Evolutionary conservation across 2,797 vertebrate genomes (phyloP), one percentile per base, ranked within the genome.

Genomic region (Passerculus sandwichensis): DNA sequence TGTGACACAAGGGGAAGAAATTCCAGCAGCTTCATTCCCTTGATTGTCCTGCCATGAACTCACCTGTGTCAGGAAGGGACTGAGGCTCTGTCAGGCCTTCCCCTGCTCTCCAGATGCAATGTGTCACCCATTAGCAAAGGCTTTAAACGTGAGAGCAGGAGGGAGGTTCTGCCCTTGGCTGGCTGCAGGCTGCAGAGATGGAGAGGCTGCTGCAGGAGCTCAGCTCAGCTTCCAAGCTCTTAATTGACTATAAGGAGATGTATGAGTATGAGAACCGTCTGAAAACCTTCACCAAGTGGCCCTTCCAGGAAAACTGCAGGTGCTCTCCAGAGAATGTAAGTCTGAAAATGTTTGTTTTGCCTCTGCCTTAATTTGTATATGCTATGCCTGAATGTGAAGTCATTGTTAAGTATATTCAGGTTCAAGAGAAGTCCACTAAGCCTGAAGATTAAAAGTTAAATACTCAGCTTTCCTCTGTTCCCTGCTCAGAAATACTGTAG

Each of bases 271-370:
- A 98, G 16, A 93, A 94, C 11, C 97, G 98, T 2, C 61, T 98
- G 26, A 96, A 96, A 80, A 98, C 97, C 21, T 99, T 98, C 92
- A 84, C 61, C 19, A 97, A 98, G 20, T 99, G 99, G 98, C 98
- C 98, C 9, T 98, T 98, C 74, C 97, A 78, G 72, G 98, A 98
- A 65, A 98, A 98, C 34, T 98, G 98, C 87, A 98, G 97, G 82
- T 98, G 98, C 79, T 98, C 98, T 38, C 98, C 98, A 4, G 98
- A 98, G 47, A 98, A 98, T 89, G 98, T 98, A 95, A 97, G 96
- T 95, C 32, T 89, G 60, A 57, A 72, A 50, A 25, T 6, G 4
- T 1, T 1, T 76, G 9, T 26, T 73, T 91, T 56, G 11, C 29
- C 6, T 62, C 9, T 56, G 8, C 5, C 4, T 71, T 79, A 3